These are phyloP conservation scores for Urocynchramus pylzowi DNA, from an alignment of 2,113 vertebrate genomes.

Conservation along the genomic window DNA sequence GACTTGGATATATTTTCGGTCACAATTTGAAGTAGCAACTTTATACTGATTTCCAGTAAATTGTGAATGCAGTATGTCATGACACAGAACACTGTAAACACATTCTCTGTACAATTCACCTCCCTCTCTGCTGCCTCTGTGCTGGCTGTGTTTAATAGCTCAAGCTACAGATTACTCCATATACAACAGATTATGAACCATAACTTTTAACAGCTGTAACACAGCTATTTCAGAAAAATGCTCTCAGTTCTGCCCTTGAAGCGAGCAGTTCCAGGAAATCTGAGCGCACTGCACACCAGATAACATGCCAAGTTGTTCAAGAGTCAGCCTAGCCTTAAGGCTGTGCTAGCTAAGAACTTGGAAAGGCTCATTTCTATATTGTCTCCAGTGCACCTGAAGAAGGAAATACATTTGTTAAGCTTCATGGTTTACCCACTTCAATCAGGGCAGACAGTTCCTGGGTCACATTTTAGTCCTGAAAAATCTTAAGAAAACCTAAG, in stretches of 20 bases:
- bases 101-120: neutral
- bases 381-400: neutral
- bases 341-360: neutral
- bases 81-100: neutral
- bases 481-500: neutral
- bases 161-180: neutral
- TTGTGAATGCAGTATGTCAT: neutral
- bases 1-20: neutral
- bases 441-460: neutral
- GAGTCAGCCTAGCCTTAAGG: neutral
- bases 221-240: neutral
- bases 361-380: neutral
- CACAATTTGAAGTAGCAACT: neutral
- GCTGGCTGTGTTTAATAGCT: neutral
- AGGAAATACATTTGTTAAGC: neutral
- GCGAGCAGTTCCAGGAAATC: neutral
- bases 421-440: neutral
- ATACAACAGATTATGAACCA: neutral
- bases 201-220: neutral
- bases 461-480: neutral
- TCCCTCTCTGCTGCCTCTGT: neutral
- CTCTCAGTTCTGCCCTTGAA: neutral
- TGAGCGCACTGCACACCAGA: neutral
- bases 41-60: neutral
- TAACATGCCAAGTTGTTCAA: neutral